Evolutionary conservation across 2,797 vertebrate genomes (phyloP).

Genomic region (Gobio occitaniae): DNA sequence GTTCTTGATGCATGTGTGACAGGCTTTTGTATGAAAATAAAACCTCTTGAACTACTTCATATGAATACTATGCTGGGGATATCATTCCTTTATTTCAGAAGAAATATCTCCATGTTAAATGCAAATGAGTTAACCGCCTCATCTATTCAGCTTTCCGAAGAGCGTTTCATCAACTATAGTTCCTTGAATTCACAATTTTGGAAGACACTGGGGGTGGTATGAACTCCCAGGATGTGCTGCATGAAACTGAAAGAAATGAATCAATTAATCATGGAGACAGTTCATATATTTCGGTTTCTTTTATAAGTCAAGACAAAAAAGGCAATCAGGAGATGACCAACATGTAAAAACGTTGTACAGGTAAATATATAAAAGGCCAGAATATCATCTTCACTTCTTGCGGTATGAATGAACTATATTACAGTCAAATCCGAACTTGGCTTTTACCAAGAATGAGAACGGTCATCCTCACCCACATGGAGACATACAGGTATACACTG

Average conservation of each 20-base stretch:
- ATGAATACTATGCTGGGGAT: background rate
- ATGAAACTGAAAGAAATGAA: conserved; percentile 69
- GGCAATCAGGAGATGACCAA: conserved; percentile 82
- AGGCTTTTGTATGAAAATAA: conserved; percentile 1
- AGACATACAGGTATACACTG: conserved; percentile 66
- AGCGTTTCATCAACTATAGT: background rate
- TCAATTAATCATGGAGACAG: conserved; percentile 74
- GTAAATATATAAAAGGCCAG: conserved; percentile 85
- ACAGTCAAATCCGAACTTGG: conserved; percentile 77
- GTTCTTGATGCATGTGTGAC: background rate
- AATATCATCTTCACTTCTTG: conserved; percentile 74
- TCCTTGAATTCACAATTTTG: background rate
- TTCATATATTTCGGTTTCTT: conserved; percentile 77
- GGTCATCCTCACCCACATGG: conserved; percentile 64
- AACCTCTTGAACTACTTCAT: conserved; percentile 14
- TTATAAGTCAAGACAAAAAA: conserved; percentile 85
- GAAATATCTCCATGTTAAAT: conserved; percentile 9
- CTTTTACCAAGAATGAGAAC: conserved; percentile 64
- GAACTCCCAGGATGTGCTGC: background rate
- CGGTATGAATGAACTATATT: conserved; percentile 82
- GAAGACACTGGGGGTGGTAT: conserved; percentile 9
- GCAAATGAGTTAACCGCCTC: background rate
- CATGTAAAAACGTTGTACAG: conserved; percentile 85
- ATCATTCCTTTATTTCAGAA: conserved; percentile 25
- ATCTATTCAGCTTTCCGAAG: background rate